These are phyloP conservation scores for Cyanoramphus novaezelandiae DNA, from an alignment of 2,113 vertebrate genomes.

Conservation along the genomic window DNA sequence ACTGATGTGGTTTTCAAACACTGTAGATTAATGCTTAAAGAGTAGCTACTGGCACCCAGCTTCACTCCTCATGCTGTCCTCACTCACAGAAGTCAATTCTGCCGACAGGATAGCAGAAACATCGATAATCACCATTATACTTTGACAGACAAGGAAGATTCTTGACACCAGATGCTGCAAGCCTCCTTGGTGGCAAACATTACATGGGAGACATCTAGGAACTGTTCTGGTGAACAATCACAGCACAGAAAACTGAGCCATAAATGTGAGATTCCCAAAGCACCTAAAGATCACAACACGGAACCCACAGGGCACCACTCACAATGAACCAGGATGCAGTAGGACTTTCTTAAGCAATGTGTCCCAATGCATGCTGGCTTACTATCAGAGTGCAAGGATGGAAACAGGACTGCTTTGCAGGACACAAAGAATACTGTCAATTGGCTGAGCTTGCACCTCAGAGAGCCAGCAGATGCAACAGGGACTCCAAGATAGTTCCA, in stretches of 20 bases:
- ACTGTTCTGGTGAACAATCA: slow-evolving; percentile 23
- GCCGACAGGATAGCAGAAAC: not conserved
- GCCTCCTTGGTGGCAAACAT: not conserved
- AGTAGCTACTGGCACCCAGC: not conserved
- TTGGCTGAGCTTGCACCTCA: not conserved
- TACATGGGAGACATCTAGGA: slow-evolving; percentile 39
- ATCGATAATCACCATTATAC: not conserved
- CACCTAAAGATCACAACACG: not conserved
- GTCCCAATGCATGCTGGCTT: not conserved
- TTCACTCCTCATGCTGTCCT: not conserved
- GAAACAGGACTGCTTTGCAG: not conserved
- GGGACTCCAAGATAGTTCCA: not conserved
- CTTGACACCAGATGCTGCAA: not conserved
- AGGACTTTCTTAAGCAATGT: fast-evolving
- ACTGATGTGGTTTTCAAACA: not conserved
- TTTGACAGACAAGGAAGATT: not conserved
- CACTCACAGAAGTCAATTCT: not conserved
- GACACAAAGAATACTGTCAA: not conserved
- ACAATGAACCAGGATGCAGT: not conserved
- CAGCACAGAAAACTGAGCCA: not conserved
- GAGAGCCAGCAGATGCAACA: not conserved
- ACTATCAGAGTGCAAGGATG: not conserved
- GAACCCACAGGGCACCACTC: not conserved
- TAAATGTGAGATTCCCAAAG: slow-evolving; percentile 20
- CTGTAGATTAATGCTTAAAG: not conserved